phyloP scores from a whole-genome alignment of 2,797 vertebrate genomes.

The Sebastes minor region DNA sequence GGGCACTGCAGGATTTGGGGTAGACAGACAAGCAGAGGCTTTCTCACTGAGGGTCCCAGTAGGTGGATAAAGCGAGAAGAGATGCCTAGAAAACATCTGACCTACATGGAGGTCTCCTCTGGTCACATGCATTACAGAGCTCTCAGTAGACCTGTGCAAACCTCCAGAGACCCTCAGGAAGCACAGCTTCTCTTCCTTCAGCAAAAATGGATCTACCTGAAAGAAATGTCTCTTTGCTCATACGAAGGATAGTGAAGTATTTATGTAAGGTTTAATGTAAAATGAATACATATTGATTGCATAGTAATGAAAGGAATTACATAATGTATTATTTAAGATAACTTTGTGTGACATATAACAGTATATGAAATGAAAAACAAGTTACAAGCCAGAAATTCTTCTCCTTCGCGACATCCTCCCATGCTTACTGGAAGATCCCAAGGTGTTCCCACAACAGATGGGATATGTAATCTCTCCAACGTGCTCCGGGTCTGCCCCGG shows the following conservation, averaged over 20 bases:
- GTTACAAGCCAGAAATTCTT: neutral
- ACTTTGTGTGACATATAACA: neutral
- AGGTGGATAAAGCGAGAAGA: slow-evolving; percentile 60
- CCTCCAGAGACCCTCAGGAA: slow-evolving; percentile 21
- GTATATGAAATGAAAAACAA: neutral
- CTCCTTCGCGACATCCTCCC: neutral
- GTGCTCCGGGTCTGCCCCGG: neutral
- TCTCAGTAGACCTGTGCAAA: slow-evolving; percentile 29
- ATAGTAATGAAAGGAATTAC: neutral
- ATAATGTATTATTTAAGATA: neutral
- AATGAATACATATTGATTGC: neutral
- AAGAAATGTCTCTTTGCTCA: neutral
- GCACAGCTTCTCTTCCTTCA: neutral
- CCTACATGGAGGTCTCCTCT: slow-evolving; percentile 60
- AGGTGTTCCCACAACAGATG: neutral
- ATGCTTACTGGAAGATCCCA: neutral
- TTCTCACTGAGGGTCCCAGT: slow-evolving; percentile 65
- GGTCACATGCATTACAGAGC: slow-evolving; percentile 56
- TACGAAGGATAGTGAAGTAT: neutral
- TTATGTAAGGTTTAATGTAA: neutral
- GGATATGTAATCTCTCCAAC: neutral
- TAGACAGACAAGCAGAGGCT: slow-evolving; percentile 57
- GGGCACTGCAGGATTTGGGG: slow-evolving; percentile 45
- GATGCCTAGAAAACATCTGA: slow-evolving; percentile 59
- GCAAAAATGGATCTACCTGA: neutral